Conservation (phyloP, 2,888 invertebrate species). For the Hirtodrosophila alboralis region DNA sequence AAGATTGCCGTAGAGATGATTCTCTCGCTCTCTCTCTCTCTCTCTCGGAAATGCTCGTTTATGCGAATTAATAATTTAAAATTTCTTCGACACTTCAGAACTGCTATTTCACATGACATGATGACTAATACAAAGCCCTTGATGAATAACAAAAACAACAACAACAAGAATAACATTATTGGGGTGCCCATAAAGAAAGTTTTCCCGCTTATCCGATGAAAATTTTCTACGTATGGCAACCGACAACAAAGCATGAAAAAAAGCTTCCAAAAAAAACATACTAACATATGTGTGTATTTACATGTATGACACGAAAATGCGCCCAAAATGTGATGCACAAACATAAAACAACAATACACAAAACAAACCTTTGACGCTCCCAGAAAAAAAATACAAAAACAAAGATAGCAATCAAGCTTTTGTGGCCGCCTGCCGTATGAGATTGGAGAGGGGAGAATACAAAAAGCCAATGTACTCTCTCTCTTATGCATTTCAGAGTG, state of each 20-base stretch:
- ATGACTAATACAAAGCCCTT: conserved; percentile 39
- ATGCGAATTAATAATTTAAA: conserved; percentile 67
- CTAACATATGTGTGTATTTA: not conserved
- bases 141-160: conserved; percentile 8
- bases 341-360: conserved; percentile 37
- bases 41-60: conserved; percentile 58
- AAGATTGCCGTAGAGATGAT: conserved; percentile 2
- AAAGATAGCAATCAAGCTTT: conserved; percentile 30
- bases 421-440: not conserved
- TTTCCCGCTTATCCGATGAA: conserved; percentile 13
- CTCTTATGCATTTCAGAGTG: conserved; percentile 20
- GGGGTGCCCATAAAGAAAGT: conserved; percentile 10
- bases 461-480: conserved; percentile 58
- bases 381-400: conserved; percentile 24
- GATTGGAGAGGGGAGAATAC: conserved; percentile 22
- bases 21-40: too few relatives aligned
- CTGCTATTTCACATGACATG: conserved; percentile 23
- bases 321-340: conserved; percentile 43
- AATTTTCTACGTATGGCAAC: conserved; percentile 16
- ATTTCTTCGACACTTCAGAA: conserved; percentile 54
- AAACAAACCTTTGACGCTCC: conserved; percentile 56
- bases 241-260: conserved; percentile 17
- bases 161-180: conserved; percentile 9
- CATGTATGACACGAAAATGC: conserved; percentile 24
- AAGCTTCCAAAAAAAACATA: conserved; percentile 13